Base-by-base conservation (phyloP, 1,140 invertebrate genomes). In the Hyles euphorbiae region DNA sequence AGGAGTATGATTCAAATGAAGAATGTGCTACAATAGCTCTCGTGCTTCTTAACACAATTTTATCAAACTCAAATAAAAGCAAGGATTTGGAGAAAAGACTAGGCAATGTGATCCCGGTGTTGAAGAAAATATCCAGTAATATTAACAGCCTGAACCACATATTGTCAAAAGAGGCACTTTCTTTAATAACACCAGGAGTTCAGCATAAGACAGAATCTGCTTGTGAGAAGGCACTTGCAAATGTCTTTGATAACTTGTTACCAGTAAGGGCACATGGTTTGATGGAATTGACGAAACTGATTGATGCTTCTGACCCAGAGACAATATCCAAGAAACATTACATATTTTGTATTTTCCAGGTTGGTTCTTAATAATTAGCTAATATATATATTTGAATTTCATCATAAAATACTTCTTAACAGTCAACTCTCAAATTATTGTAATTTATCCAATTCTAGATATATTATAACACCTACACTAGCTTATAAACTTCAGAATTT, bases 251-350 rank as follows among this genome's bases (percentile, higher is more conserved):
- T 89, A 89, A 92, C n/a, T 78, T 95, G 47, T 76, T 97, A n/a
- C 96, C 96, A 5, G 91, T 95, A 1, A 91, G 93, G 77, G 95
- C 94, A 12, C 96, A 97, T 89, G 96, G 93, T 6, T 79, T 97
- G 22, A 92, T 96, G 58, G 82, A 90, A 53, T 78, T 97, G 7
- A 93, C 91, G 33, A 94, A 93, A 88, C 83, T 97, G 5, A 90
- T 98, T 34, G 90, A 94, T 72, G 79, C 83, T 7, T 91, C 89
- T 65, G 93, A 97, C 89, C 51, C 82, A 22, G 91, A 92, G 64
- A 90, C 93, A 11, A 70, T 93, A 43, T 87, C 91, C 2, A 93
- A 93, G 66, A 93, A 93, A 71, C 90, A 93, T 58, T 89, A 92
- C 63, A 62, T 97, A 32, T 87, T 96, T 44, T 92, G 92, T 72